These are phyloP conservation scores for Sturnira hondurensis DNA, from an alignment of 2,113 vertebrate genomes.

Conservation along the genomic window DNA sequence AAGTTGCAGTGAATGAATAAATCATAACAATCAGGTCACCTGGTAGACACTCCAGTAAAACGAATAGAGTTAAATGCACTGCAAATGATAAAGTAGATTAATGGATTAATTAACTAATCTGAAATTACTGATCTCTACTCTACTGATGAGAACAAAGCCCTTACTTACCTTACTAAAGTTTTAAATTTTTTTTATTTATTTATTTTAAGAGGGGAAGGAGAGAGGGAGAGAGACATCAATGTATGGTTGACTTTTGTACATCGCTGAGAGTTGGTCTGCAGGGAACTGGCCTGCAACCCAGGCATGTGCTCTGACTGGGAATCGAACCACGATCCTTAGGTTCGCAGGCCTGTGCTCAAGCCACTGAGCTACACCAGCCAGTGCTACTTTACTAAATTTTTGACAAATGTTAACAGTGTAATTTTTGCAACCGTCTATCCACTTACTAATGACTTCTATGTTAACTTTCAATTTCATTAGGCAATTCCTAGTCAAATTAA, in stretches of 20 bases:
- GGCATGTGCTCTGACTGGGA: too few species aligned
- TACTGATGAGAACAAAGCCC: neutral
- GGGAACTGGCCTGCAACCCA: too few species aligned
- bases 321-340: too few species aligned
- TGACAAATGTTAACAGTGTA: slow-evolving; percentile 22
- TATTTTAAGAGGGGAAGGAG: too few species aligned
- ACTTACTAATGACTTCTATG: neutral
- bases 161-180: neutral
- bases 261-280: too few species aligned
- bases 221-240: too few species aligned
- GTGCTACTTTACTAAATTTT: neutral
- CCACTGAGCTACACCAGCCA: too few species aligned
- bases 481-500: slow-evolving; percentile 9
- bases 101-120: slow-evolving; percentile 36
- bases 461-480: slow-evolving; percentile 36
- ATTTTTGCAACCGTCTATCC: neutral
- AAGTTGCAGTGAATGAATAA: slow-evolving; percentile 16
- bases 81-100: neutral
- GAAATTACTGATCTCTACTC: slow-evolving; percentile 14
- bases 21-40: neutral
- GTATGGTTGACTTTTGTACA: too few species aligned
- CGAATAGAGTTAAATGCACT: neutral
- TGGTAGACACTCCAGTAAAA: slow-evolving; percentile 11
- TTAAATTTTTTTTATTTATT: too few species aligned
- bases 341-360: too few species aligned